Evolutionary conservation across 2,113 vertebrate species (phyloP).

Genomic region (Apeltes quadracus): DNA sequence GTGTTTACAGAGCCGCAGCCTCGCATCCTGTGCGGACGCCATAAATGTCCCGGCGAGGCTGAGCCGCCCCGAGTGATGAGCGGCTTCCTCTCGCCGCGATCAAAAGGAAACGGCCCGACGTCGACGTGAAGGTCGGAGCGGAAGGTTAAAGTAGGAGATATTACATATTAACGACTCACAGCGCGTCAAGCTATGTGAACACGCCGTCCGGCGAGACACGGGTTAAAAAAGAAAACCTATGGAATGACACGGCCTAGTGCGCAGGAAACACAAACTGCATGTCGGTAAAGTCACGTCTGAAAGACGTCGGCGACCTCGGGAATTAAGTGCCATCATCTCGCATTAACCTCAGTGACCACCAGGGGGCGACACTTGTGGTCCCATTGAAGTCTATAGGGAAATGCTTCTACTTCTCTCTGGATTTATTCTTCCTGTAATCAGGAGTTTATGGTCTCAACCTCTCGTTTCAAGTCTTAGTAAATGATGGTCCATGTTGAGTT

Average conservation of each 20-base stretch:
- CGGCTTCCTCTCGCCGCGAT: constrained; percentile 47
- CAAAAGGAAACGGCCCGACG: constrained; percentile 43
- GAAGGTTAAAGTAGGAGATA: background rate
- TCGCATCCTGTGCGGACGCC: constrained; percentile 55
- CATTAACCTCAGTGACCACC: too few species aligned
- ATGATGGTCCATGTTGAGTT: background rate
- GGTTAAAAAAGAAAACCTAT: too few species aligned
- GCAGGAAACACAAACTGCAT: background rate
- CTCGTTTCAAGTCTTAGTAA: background rate
- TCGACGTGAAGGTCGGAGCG: constrained; percentile 20
- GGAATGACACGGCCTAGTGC: too few species aligned
- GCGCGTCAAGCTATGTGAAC: background rate
- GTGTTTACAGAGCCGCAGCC: constrained; percentile 50
- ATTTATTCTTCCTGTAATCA: background rate
- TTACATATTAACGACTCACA: too few species aligned
- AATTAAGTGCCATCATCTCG: too few species aligned
- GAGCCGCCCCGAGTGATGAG: constrained; percentile 45
- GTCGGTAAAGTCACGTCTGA: background rate
- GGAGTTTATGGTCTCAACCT: background rate
- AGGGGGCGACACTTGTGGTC: background rate
- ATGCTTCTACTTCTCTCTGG: background rate
- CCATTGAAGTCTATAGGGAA: background rate
- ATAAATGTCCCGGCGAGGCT: constrained; percentile 42
- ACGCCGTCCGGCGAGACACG: background rate
- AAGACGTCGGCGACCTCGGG: background rate